Percentiles rank a stretch among this genome's conserved stretches.
These are phyloP conservation scores for Papilio demoleus DNA, from an alignment of 2,888 invertebrate species.

Conservation along the genomic window DNA sequence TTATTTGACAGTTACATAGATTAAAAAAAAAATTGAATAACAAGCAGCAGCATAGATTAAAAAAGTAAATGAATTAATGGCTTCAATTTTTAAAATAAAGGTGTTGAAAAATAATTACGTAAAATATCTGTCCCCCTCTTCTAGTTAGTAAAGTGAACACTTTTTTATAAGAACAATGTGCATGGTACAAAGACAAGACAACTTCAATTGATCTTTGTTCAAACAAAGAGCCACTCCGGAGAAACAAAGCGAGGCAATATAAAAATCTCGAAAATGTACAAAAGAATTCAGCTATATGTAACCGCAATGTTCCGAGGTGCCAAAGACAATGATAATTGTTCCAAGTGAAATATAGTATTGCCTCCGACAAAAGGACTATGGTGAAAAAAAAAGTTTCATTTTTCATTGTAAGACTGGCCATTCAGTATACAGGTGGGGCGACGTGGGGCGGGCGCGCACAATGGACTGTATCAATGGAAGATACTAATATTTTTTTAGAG, in stretches of 20 bases:
- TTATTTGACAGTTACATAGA: not conserved
- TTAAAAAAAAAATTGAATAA: too few relatives aligned
- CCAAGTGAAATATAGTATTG: slow-evolving; percentile 81
- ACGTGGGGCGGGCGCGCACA: slow-evolving; percentile 71
- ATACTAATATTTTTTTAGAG: slow-evolving; percentile 66
- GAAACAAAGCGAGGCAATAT: slow-evolving; percentile 43
- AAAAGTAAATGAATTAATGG: too few relatives aligned
- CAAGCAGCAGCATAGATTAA: too few relatives aligned
- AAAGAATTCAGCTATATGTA: slow-evolving; percentile 57
- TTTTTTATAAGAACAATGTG: not conserved
- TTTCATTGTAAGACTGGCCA: slow-evolving; percentile 77
- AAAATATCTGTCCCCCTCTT: not conserved
- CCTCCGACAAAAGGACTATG: slow-evolving; percentile 78
- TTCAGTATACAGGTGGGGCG: slow-evolving; percentile 79
- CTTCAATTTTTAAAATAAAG: too few relatives aligned
- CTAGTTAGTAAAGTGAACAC: not conserved
- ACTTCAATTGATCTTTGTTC: slow-evolving; percentile 29
- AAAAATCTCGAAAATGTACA: slow-evolving; percentile 55
- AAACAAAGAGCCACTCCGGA: slow-evolving; percentile 36
- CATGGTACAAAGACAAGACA: not conserved
- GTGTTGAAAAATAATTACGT: too few relatives aligned
- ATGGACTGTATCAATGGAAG: slow-evolving; percentile 78
- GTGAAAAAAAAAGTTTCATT: slow-evolving; percentile 75
- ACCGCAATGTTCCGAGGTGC: slow-evolving; percentile 73
- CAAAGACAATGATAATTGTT: slow-evolving; percentile 84